phyloP scores from a whole-genome alignment of 2,888 invertebrate species.

The Amblyjoppa proteus region DNA sequence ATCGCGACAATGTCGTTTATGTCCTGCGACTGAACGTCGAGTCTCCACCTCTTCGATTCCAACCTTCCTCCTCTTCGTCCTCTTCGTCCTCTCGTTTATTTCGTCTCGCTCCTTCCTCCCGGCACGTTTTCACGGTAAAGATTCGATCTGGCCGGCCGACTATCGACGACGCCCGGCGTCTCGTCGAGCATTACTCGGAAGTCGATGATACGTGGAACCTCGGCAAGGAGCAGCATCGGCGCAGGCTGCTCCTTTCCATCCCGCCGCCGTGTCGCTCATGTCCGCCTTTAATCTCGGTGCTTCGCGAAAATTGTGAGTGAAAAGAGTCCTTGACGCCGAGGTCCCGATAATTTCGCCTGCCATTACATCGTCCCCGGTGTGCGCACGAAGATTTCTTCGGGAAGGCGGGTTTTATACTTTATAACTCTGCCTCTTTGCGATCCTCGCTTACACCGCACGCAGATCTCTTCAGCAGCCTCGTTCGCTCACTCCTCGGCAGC shows the following conservation, averaged over 20 bases:
- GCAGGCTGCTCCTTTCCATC: not conserved
- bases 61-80: conserved; percentile 9
- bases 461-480: conserved; percentile 27
- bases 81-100: not conserved
- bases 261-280: not conserved
- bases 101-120: conserved; percentile 39
- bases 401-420: too few species aligned
- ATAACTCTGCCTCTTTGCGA: not conserved
- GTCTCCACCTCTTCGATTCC: conserved; percentile 33
- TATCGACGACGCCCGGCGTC: conserved; percentile 54
- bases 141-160: conserved; percentile 67
- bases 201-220: conserved; percentile 66
- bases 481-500: conserved; percentile 24
- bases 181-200: conserved; percentile 63
- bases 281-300: not conserved
- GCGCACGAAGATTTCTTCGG: not conserved
- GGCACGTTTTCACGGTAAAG: conserved; percentile 70
- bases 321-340: conserved; percentile 15
- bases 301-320: conserved; percentile 20
- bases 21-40: conserved; percentile 6
- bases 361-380: not conserved
- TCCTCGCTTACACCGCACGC: not conserved
- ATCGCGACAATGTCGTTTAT: not conserved
- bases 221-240: conserved; percentile 22
- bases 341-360: conserved; percentile 31